Evolutionary conservation across 2,797 vertebrate genomes (phyloP).

Genomic region (Intellagama lesueurii): DNA sequence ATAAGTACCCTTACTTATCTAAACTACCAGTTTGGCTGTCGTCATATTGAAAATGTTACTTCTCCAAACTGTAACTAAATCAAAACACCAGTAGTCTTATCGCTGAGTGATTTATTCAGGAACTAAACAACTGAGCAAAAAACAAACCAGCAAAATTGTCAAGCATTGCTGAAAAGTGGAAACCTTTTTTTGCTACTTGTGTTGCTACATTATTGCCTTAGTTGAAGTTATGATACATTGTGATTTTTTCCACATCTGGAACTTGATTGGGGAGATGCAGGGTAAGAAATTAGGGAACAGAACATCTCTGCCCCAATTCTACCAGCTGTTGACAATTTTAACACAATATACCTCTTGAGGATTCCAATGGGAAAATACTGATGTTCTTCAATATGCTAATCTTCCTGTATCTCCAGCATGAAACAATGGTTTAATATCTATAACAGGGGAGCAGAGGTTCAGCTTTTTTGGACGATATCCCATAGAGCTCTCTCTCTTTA

Average conservation of each 20-base stretch:
- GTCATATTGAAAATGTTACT: neutral
- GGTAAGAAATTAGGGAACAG: neutral
- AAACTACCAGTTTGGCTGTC: neutral
- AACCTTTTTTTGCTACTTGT: conserved; percentile 7
- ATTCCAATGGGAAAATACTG: conserved; percentile 17
- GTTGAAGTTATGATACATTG: conserved; percentile 22
- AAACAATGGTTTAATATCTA: neutral
- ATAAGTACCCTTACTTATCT: neutral
- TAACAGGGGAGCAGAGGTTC: neutral
- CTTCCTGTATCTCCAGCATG: neutral
- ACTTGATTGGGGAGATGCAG: neutral
- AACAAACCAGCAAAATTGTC: neutral
- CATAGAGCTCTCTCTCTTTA: conserved; percentile 25
- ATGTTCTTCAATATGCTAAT: neutral
- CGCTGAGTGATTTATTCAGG: neutral
- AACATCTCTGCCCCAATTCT: conserved; percentile 30
- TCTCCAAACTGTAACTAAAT: neutral
- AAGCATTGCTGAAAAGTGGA: neutral
- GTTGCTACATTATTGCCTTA: conserved; percentile 6
- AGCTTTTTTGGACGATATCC: conserved; percentile 23
- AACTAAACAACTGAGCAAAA: neutral
- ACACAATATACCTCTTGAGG: neutral
- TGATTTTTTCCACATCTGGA: conserved; percentile 19
- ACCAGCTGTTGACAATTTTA: accelerated
- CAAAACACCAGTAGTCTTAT: neutral